A percentile compares a stretch with the other conserved stretches of the same genome.
phyloP scores from a whole-genome alignment of 2,888 invertebrate species.

The Eilema sororculum region DNA sequence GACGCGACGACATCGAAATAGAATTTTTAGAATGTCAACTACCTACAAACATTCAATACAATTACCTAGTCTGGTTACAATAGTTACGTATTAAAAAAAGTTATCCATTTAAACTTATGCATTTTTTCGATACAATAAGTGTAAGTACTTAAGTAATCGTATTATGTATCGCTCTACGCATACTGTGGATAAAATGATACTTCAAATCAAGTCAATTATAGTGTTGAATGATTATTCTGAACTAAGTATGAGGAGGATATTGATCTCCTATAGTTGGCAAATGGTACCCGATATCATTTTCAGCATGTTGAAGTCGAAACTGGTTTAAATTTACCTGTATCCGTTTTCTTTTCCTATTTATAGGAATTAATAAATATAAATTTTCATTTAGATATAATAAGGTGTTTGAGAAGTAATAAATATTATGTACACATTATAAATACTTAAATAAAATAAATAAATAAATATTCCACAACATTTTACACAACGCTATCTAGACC shows the following conservation, averaged over 20 bases:
- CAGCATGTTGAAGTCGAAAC: background rate
- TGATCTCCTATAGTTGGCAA: background rate
- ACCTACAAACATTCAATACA: too few relatives aligned
- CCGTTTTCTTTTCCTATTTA: background rate
- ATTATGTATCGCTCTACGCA: too few relatives aligned
- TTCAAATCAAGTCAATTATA: too few relatives aligned
- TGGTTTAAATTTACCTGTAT: background rate
- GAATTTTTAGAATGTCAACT: background rate
- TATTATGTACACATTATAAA: slow-evolving; percentile 46
- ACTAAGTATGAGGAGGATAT: background rate
- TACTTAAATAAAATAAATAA: too few relatives aligned
- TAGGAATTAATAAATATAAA: background rate
- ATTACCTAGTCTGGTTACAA: background rate
- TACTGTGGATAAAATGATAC: too few relatives aligned
- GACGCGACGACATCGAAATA: background rate
- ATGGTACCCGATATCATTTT: background rate
- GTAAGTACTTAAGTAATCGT: too few relatives aligned
- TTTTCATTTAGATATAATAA: background rate
- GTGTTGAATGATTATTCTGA: too few relatives aligned
- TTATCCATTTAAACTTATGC: too few relatives aligned
- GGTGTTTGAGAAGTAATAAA: slow-evolving; percentile 26
- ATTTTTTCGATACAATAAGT: too few relatives aligned
- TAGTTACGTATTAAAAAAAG: too few relatives aligned
- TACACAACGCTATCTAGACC: too few relatives aligned
- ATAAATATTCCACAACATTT: too few relatives aligned